Evolutionary conservation across 2,888 invertebrate species (phyloP), one percentile per base, ranked within the genome.

Genomic region (Agriopis aurantiaria): DNA sequence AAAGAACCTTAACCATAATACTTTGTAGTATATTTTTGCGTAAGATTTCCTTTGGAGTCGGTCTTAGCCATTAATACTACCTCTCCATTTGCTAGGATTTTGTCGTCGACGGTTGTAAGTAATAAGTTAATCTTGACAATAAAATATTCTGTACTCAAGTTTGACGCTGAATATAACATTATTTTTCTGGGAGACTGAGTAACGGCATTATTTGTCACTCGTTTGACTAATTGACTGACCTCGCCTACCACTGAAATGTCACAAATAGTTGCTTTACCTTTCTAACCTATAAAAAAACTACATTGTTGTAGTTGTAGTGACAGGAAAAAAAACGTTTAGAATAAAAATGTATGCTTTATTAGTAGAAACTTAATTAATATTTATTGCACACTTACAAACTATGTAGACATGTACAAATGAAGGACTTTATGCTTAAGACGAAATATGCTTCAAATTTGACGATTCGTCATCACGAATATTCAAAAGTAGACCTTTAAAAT

Each of bases 41-140:
- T 52, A 8, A 41, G 14, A 49, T 55, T 14, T 17, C 17, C 7
- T 12, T 14, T 9, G 40, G 55, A 65, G 61, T 55, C 56, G 23
- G 58, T 55, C 60, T 69, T 68, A 68, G 58, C 57, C 45, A 53
- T 45, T 69, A 66, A 72, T 72, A 52, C 66, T 55, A 51, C 66
- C 63, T 60, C 63, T 66, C 59, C 63, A 67, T 68, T 65, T 68
- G 63, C 59, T 64, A 59, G 69, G 72, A 72, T 72, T 64, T 67
- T 45, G 68, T 55, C 55, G 59, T 63, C 66, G 69, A 53, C 61
- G 63, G 17, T 58, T 59, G 66, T 63, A 61, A 59, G 70, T 67
- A 71, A 63, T 71, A 71, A 66, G 66, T 64, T 67, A 63, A 66
- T 71, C 70, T 59, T 51, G 55, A 45, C 55, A 60, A 71, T 70